phyloP scores from a whole-genome alignment of 2,113 vertebrate genomes.

The Piaya cayana region DNA sequence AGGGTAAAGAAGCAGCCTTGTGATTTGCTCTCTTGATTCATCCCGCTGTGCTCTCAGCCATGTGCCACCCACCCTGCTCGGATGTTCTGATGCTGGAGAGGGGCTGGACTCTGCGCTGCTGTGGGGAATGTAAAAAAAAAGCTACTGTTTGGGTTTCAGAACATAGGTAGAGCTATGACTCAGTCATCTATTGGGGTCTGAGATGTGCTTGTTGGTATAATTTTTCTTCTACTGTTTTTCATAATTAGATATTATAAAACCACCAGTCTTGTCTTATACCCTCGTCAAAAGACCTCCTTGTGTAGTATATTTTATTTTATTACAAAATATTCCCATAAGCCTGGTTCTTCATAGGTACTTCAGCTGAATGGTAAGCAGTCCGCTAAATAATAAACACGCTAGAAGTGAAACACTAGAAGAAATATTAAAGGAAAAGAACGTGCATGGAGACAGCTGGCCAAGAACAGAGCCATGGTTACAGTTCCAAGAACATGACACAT shows the following conservation, averaged over 20 bases:
- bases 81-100: background rate
- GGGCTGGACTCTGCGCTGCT: background rate
- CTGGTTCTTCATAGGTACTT: background rate
- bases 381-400: background rate
- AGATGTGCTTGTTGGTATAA: background rate
- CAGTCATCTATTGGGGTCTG: background rate
- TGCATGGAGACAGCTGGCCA: background rate
- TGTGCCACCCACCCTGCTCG: rapidly evolving
- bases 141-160: background rate
- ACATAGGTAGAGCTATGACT: background rate
- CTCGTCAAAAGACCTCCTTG: background rate
- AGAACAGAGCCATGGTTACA: background rate
- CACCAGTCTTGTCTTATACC: background rate
- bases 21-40: background rate
- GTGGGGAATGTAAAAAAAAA: background rate
- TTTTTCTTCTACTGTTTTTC: background rate
- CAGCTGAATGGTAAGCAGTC: background rate
- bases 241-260: background rate
- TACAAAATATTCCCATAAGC: background rate
- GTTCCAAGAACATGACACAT: background rate
- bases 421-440: background rate
- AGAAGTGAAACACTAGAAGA: background rate
- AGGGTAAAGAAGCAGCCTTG: background rate
- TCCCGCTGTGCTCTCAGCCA: rapidly evolving
- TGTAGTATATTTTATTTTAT: background rate